Percentiles rank a stretch among this genome's conserved stretches.
These are phyloP conservation scores for Amphibalanus amphitrite DNA, from an alignment of 1,140 invertebrate species.

Conservation along the genomic window DNA sequence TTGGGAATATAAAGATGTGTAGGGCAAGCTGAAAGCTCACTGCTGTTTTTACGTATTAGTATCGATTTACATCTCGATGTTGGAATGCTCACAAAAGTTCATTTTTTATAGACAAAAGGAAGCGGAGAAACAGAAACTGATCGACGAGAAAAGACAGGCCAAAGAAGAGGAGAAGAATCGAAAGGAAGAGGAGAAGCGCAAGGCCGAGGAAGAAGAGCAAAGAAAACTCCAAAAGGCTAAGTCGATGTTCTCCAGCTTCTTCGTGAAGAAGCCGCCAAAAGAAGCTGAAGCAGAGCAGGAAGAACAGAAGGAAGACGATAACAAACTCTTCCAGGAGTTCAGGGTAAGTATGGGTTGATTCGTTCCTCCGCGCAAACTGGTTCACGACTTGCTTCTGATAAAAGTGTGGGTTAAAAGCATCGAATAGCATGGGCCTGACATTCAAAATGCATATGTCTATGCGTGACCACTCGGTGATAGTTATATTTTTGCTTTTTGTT, in stretches of 20 bases:
- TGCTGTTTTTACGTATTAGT: no score
- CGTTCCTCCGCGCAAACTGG: not conserved
- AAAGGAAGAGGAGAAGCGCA: slow-evolving; percentile 2
- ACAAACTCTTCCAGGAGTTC: not conserved
- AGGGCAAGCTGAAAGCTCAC: no score
- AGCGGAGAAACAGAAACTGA: not conserved
- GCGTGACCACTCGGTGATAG: not conserved
- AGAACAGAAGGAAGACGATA: not conserved
- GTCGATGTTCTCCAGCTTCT: slow-evolving; percentile 3
- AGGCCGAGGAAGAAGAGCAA: slow-evolving; percentile 1
- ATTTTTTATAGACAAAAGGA: slow-evolving; percentile 1
- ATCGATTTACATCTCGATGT: no score
- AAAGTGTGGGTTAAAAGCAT: not conserved
- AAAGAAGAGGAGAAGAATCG: not conserved
- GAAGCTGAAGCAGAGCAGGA: not conserved
- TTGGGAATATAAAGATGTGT: no score
- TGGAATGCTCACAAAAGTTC: no score
- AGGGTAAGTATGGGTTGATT: not conserved
- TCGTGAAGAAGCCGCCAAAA: not conserved
- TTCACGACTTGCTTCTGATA: not conserved
- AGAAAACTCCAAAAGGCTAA: not conserved
- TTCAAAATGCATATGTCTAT: not conserved
- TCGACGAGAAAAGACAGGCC: not conserved
- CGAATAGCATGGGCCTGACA: not conserved
- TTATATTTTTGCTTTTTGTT: not conserved